These are phyloP conservation scores for Origma solitaria DNA, from an alignment of 2,113 vertebrate species.

Conservation along the genomic window DNA sequence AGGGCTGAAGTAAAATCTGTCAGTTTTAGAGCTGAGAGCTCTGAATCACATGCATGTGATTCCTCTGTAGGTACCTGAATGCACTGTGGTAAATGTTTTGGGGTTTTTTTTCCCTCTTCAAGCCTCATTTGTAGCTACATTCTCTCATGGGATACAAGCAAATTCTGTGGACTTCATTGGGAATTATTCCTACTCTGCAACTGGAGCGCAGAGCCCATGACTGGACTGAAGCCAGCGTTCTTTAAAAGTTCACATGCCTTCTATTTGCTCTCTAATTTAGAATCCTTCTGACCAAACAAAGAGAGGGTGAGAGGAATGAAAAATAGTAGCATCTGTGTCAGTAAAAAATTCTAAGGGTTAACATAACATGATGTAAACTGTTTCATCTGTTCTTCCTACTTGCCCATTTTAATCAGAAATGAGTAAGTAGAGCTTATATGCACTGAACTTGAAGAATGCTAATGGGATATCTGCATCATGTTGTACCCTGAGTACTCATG, in stretches of 20 bases:
- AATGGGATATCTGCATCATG: neutral
- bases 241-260: conserved; percentile 49
- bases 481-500: neutral
- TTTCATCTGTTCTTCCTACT: conserved; percentile 55
- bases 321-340: conserved; percentile 15
- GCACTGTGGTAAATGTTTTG: neutral
- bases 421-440: conserved; percentile 37
- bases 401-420: conserved; percentile 53
- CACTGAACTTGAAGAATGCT: conserved; percentile 38
- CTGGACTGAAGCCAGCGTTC: conserved; percentile 43
- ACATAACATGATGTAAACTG: conserved; percentile 41
- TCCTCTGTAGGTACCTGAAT: neutral
- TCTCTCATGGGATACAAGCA: neutral
- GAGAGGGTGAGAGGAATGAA: neutral
- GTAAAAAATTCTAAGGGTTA: conserved; percentile 26
- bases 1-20: neutral
- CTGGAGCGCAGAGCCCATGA: neutral
- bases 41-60: neutral
- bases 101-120: neutral
- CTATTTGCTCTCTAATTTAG: conserved; percentile 31
- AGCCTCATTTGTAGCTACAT: neutral
- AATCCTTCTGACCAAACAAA: neutral
- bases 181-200: conserved; percentile 9
- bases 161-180: neutral
- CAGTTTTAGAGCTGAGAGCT: neutral